Evolutionary conservation across 2,113 vertebrate genomes (phyloP).

Genomic region (Podarcis cretensis): DNA sequence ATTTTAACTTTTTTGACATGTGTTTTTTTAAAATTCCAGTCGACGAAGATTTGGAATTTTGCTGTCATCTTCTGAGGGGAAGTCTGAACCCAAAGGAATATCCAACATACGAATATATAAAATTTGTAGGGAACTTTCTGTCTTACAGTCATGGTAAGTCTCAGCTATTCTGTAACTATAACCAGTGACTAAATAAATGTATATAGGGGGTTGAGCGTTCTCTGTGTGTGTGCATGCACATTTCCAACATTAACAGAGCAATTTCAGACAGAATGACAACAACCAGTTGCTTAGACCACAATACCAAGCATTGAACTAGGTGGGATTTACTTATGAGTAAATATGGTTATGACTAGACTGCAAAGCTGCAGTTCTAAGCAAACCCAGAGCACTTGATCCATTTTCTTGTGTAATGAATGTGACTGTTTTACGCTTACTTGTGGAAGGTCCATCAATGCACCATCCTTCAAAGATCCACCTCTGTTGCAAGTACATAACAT

Average conservation of each 20-base stretch:
- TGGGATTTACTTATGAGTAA: background rate
- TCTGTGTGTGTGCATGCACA: no score
- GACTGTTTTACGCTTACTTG: no score
- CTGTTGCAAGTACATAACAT: background rate
- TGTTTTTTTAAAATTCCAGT: slow-evolving; percentile 71
- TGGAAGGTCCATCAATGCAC: no score
- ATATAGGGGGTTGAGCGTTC: background rate
- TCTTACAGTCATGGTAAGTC: slow-evolving; percentile 85
- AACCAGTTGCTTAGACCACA: background rate
- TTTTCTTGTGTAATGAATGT: background rate
- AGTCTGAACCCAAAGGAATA: slow-evolving; percentile 86
- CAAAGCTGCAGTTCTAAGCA: background rate
- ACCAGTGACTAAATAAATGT: slow-evolving; percentile 56
- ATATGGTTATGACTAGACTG: background rate
- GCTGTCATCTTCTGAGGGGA: slow-evolving; percentile 87
- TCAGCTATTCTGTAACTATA: slow-evolving; percentile 64
- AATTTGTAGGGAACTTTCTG: slow-evolving; percentile 86
- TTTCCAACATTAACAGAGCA: background rate
- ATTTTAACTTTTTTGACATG: slow-evolving; percentile 61
- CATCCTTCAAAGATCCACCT: background rate
- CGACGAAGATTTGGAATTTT: slow-evolving; percentile 85
- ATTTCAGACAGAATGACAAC: slow-evolving; percentile 2
- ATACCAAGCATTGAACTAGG: background rate
- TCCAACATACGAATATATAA: slow-evolving; percentile 88
- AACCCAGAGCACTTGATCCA: background rate